These are phyloP conservation scores for Apamea sordens DNA, from an alignment of 2,888 invertebrate species.

Conservation along the genomic window DNA sequence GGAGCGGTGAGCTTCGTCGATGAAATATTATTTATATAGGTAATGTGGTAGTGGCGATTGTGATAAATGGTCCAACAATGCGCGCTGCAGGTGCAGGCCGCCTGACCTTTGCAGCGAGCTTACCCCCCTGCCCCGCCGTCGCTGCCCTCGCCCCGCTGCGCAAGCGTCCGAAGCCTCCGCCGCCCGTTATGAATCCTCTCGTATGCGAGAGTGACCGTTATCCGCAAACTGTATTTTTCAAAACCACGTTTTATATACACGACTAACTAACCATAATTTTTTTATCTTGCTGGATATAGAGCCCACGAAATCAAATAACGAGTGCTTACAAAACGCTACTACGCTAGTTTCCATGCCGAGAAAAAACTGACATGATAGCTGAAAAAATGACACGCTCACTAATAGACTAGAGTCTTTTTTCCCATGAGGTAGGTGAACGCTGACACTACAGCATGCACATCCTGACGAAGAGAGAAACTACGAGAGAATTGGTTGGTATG, in stretches of 20 bases:
- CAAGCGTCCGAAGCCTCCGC: slow-evolving; percentile 54
- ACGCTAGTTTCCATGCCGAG: not conserved
- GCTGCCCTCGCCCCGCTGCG: slow-evolving; percentile 37
- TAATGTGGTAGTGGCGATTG: slow-evolving; percentile 58
- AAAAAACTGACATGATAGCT: not conserved
- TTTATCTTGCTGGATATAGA: slow-evolving; percentile 24
- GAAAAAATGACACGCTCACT: not conserved
- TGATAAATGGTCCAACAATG: slow-evolving; percentile 71
- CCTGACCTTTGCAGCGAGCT: slow-evolving; percentile 72
- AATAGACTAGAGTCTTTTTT: too few relatives aligned
- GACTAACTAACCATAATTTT: slow-evolving; percentile 47
- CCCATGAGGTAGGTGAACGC: not conserved
- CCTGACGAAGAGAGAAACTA: not conserved
- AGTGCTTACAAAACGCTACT: slow-evolving; percentile 1
- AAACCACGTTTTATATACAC: slow-evolving; percentile 53
- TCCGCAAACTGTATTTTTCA: slow-evolving; percentile 64
- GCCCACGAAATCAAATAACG: slow-evolving; percentile 7
- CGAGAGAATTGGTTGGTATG: not conserved
- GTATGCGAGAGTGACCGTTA: slow-evolving; percentile 70
- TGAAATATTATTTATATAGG: slow-evolving; percentile 38
- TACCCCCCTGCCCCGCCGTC: slow-evolving; percentile 19
- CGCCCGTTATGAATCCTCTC: slow-evolving; percentile 72
- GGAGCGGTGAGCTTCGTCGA: slow-evolving; percentile 11
- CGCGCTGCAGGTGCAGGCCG: slow-evolving; percentile 71
- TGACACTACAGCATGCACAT: too few relatives aligned